Evolutionary conservation across 2,797 vertebrate species (phyloP).

Genomic region (Hydrocynus forskahlii): DNA sequence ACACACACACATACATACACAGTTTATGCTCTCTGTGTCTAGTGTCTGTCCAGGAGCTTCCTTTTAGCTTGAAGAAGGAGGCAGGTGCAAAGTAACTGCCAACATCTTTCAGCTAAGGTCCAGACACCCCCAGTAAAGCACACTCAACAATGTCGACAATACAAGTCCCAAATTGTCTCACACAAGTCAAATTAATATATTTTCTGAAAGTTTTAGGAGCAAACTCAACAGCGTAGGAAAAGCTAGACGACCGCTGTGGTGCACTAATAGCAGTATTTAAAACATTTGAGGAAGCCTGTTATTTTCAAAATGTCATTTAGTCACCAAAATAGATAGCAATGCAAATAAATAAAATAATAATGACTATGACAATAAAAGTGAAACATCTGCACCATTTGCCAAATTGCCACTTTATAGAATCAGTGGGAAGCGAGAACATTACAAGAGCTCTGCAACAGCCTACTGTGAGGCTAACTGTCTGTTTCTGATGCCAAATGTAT

Average conservation of each 20-base stretch:
- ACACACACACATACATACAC: neutral
- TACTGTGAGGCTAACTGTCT: constrained; percentile 61
- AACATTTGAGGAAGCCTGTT: neutral
- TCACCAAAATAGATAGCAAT: constrained; percentile 46
- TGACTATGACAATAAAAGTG: constrained; percentile 52
- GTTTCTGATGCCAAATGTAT: constrained; percentile 55
- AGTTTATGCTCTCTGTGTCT: neutral
- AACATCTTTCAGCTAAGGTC: neutral
- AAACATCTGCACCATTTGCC: constrained; percentile 58
- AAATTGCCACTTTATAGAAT: constrained; percentile 62
- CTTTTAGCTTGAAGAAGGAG: neutral
- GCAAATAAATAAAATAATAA: constrained; percentile 53
- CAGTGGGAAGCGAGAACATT: constrained; percentile 58
- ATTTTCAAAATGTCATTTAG: constrained; percentile 37
- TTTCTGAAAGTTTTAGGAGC: neutral
- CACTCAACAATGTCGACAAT: neutral
- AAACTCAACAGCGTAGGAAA: constrained; percentile 22
- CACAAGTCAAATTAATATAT: neutral
- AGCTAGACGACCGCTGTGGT: neutral
- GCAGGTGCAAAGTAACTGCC: neutral
- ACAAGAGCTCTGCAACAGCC: constrained; percentile 55
- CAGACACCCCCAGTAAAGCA: neutral
- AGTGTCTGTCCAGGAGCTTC: neutral
- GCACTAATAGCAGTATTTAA: constrained; percentile 12
- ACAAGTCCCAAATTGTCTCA: too few relatives aligned